These are phyloP conservation scores for Psephotus haematonotus DNA, from an alignment of 2,113 vertebrate species.

Conservation along the genomic window DNA sequence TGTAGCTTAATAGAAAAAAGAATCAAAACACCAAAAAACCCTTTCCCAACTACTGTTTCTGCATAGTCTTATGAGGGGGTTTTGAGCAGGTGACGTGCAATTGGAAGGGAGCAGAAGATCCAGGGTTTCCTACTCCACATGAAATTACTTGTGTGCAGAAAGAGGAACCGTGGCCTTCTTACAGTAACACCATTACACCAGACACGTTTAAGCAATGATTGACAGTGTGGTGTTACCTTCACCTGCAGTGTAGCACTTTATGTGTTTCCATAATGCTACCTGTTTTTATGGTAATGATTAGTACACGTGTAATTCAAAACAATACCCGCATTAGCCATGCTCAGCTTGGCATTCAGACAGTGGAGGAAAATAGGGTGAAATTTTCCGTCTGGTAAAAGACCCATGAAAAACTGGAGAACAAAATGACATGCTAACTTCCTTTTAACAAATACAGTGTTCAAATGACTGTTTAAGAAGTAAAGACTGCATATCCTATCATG, in stretches of 20 bases:
- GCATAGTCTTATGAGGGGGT: neutral
- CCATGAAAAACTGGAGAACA: neutral
- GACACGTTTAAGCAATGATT: neutral
- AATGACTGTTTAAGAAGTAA: neutral
- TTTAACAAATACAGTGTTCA: neutral
- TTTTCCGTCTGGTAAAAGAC: neutral
- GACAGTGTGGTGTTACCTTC: neutral
- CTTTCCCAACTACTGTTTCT: neutral
- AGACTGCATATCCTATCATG: neutral
- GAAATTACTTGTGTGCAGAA: neutral
- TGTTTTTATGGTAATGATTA: neutral
- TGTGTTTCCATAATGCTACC: neutral
- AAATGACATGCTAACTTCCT: neutral
- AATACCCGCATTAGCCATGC: neutral
- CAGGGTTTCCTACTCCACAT: neutral
- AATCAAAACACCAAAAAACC: fast-evolving
- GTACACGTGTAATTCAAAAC: neutral
- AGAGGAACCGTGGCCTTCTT: neutral
- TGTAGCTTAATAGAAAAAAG: neutral
- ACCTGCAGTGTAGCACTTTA: neutral
- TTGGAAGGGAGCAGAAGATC: neutral
- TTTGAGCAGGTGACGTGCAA: neutral
- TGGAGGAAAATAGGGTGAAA: neutral
- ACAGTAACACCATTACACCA: neutral
- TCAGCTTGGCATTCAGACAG: neutral